Base-by-base conservation (phyloP, 2,113 vertebrate species). In the Peromyscus polionotus region DNA sequence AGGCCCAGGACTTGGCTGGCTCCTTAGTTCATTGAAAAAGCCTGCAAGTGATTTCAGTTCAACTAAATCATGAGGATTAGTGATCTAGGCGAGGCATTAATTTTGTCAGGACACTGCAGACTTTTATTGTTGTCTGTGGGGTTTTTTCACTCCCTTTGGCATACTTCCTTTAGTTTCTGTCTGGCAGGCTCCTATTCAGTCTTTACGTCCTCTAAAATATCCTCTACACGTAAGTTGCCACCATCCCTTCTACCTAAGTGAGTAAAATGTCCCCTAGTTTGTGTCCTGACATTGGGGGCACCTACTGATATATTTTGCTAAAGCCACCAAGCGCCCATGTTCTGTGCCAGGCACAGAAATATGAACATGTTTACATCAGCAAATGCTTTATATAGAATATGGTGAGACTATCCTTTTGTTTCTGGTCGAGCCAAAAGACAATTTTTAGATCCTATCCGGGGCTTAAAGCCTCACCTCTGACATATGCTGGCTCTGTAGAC, bases 301-400 rank as follows among this genome's bases (percentile, higher is more conserved):
- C 31, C n/a, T 51, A 76, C 45, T 77, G 85, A 72, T 73, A 16
- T 3, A 48, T 86, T 67, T 54, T 75, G 51, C 70, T 83, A 51
- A 22, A 92, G n/a, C 80, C n/a, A n/a, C 54, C 42, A 33, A 33
- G 24, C 73, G 63, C 88, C 39, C 88, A 22, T 77, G 61, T 96
- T 93, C 16, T 20, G 24, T 10, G 45, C 26, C 20, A 68, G 85
- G n/a, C 36, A 57, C 33, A 91, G 36, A 88, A 31, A 16, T 14
- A 95, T 42, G 13, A 89, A 94, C 91, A 75, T 80, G 48, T 79
- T 63, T 83, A 48, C 54, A 42, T 95, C 24, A 75, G 77, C 87
- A 95, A 93, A 80, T 81, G 65, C 28, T 95, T 95, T 91, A 61
- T 65, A 57, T 42, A 86, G 86, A 86, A 17, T 65, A 65, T 42